Evolutionary conservation across 2,113 vertebrate genomes (phyloP).

Genomic region (Catharus minimus): DNA sequence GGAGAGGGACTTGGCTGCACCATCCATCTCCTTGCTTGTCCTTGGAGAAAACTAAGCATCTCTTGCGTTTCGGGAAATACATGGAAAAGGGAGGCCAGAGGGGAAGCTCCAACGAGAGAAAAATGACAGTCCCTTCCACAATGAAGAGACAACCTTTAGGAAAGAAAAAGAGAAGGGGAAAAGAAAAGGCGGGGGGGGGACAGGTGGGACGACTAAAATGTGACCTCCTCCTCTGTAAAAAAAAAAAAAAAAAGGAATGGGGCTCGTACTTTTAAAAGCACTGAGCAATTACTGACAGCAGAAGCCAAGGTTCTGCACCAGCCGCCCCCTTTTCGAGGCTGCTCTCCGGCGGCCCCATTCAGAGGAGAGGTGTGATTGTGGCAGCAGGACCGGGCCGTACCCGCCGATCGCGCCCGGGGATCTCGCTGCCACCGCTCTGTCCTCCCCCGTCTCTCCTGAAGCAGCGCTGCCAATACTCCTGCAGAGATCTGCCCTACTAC

Average conservation of each 20-base stretch:
- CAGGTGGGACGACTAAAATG: background rate
- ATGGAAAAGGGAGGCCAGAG: fast-evolving
- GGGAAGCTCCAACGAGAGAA: background rate
- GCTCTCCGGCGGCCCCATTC: background rate
- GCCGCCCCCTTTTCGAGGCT: background rate
- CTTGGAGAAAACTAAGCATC: background rate
- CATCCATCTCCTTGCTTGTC: background rate
- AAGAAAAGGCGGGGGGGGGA: fast-evolving
- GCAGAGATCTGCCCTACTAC: constrained; percentile 44
- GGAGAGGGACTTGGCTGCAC: background rate
- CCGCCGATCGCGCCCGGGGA: background rate
- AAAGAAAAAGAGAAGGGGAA: background rate
- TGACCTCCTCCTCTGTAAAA: background rate
- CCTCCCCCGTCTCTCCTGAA: background rate
- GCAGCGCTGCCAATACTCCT: background rate
- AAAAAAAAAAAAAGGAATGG: too few species aligned
- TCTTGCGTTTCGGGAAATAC: background rate
- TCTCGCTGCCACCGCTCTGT: background rate
- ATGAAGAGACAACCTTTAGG: background rate
- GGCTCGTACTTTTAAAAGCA: background rate
- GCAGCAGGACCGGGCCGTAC: background rate
- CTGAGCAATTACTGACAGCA: background rate
- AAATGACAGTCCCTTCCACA: background rate
- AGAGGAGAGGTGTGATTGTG: background rate
- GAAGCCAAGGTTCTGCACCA: background rate